These are phyloP conservation scores for Aphelenchoides fujianensis DNA, from an alignment of 1,140 invertebrate species.

Conservation along the genomic window DNA sequence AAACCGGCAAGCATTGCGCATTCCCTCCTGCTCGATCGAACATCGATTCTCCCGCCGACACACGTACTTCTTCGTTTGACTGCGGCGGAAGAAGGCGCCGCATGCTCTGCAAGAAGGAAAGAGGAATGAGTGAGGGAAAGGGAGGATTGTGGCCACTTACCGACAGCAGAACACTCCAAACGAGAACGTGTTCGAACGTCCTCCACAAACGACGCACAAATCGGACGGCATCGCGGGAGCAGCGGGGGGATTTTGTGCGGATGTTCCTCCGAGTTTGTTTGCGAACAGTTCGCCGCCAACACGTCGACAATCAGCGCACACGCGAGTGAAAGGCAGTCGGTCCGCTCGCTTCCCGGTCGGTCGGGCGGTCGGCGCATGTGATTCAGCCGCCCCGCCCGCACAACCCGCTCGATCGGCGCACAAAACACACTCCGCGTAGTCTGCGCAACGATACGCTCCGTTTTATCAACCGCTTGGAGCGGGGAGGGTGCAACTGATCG, in stretches of 20 bases:
- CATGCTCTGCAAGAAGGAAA: not conserved
- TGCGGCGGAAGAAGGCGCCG: slow-evolving; percentile 1
- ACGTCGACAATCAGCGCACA: not conserved
- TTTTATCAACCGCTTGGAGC: too few relatives aligned
- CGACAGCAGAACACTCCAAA: slow-evolving; percentile 13
- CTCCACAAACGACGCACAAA: slow-evolving; percentile 16
- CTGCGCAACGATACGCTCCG: too few relatives aligned
- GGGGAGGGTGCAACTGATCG: too few relatives aligned
- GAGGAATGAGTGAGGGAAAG: not conserved
- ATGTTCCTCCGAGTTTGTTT: not conserved
- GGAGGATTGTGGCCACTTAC: not conserved
- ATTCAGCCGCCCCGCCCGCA: not conserved
- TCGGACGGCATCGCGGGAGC: not conserved
- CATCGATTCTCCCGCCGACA: slow-evolving; percentile 1
- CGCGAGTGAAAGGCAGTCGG: not conserved
- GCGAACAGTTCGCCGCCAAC: not conserved
- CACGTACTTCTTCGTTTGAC: not conserved
- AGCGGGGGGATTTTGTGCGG: not conserved
- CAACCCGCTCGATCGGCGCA: not conserved
- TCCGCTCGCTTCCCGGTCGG: not conserved
- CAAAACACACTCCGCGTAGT: too few relatives aligned
- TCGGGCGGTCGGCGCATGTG: not conserved
- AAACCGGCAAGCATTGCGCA: slow-evolving; percentile 10
- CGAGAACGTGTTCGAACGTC: not conserved
- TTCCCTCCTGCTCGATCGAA: not conserved